Evolutionary conservation across 2,113 vertebrate species (phyloP).

Genomic region (Eublepharis macularius): DNA sequence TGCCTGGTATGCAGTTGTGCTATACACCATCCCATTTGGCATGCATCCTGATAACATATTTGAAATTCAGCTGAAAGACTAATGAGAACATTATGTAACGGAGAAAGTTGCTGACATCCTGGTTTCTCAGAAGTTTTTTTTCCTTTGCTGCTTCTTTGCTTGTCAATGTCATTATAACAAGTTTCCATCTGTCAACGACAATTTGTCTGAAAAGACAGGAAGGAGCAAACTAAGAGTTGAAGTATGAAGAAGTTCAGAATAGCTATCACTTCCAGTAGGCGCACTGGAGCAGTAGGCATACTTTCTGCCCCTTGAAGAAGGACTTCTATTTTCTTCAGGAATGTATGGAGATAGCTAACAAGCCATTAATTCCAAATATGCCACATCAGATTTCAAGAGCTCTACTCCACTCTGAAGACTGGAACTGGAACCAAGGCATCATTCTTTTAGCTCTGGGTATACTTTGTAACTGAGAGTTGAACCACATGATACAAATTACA

Average conservation of each 20-base stretch:
- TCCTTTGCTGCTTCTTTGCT: neutral
- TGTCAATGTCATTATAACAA: neutral
- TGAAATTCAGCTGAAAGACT: slow-evolving; percentile 31
- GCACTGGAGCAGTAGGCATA: neutral
- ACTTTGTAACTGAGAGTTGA: neutral
- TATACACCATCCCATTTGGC: slow-evolving; percentile 5
- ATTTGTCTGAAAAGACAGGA: neutral
- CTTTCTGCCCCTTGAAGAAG: neutral
- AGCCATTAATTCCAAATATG: neutral
- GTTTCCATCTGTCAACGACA: neutral
- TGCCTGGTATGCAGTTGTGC: slow-evolving; percentile 9
- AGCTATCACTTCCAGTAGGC: neutral
- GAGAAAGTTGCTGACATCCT: neutral
- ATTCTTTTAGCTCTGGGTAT: neutral
- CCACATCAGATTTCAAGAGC: neutral
- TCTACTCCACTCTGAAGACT: neutral
- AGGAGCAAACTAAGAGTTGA: neutral
- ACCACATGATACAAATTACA: no score
- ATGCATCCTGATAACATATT: neutral
- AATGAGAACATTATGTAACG: slow-evolving; percentile 21
- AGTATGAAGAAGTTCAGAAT: neutral
- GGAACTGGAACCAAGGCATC: neutral
- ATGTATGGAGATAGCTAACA: neutral
- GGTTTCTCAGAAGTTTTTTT: neutral
- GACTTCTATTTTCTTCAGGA: neutral